phyloP scores from a whole-genome alignment of 2,113 vertebrate genomes.

The Tyrannus savana region DNA sequence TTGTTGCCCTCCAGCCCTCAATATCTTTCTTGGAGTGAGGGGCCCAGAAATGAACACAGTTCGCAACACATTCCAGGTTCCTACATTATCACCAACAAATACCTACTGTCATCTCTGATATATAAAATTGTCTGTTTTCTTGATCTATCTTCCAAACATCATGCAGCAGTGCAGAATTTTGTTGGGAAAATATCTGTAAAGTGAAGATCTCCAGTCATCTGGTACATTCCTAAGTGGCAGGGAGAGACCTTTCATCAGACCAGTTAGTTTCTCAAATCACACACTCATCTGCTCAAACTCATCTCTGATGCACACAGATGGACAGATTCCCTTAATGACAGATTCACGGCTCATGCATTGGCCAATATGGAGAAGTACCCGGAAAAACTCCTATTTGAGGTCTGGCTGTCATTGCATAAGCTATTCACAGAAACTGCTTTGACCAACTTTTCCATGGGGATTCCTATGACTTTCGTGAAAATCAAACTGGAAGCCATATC shows the following conservation, averaged over 20 bases:
- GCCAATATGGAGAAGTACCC: background rate
- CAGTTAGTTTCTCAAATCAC: background rate
- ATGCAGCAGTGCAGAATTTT: background rate
- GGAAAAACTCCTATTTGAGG: background rate
- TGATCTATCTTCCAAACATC: background rate
- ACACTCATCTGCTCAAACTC: background rate
- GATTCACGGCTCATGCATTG: background rate
- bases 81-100: background rate
- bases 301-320: background rate
- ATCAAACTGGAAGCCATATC: background rate
- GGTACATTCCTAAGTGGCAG: background rate
- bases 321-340: background rate
- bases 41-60: background rate
- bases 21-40: background rate
- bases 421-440: background rate
- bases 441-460: background rate
- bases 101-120: background rate
- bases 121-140: background rate
- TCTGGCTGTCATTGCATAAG: background rate
- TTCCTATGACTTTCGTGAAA: background rate
- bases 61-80: background rate
- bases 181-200: background rate
- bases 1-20: background rate
- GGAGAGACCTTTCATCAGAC: background rate
- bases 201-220: background rate